Conservation (phyloP, 2,113 vertebrate genomes). For the Malurus elegans region DNA sequence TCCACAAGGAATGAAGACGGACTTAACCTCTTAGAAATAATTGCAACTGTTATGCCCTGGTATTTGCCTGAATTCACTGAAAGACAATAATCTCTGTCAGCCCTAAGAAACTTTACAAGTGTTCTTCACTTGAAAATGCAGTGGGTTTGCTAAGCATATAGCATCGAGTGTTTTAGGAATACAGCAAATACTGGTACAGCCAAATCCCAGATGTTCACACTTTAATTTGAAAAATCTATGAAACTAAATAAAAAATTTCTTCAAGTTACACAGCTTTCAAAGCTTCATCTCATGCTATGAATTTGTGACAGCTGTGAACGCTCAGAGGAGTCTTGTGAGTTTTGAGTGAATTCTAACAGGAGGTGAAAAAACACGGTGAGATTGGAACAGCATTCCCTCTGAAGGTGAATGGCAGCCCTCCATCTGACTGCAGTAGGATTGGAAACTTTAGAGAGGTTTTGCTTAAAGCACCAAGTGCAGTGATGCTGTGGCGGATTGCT, state of each 20-base stretch:
- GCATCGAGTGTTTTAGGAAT: neutral
- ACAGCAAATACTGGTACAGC: neutral
- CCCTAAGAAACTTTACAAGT: neutral
- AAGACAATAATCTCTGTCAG: neutral
- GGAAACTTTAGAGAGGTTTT: neutral
- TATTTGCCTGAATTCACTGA: neutral
- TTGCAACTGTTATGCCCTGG: neutral
- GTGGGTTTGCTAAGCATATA: neutral
- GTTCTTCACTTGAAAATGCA: neutral
- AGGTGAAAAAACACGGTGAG: neutral
- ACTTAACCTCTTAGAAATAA: neutral
- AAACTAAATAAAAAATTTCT: neutral
- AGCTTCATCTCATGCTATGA: neutral
- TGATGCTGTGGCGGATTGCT: neutral
- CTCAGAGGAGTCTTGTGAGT: neutral
- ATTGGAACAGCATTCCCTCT: neutral
- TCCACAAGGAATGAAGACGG: neutral
- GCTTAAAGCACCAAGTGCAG: neutral
- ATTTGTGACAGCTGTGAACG: neutral
- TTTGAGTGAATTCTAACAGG: neutral
- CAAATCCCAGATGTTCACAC: neutral
- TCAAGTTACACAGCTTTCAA: neutral
- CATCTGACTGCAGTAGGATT: neutral
- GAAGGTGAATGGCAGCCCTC: neutral
- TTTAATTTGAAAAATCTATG: neutral